Percentiles rank a stretch among this genome's conserved stretches.
phyloP scores from a whole-genome alignment of 2,113 vertebrate species.

The Melanocharis versteri region DNA sequence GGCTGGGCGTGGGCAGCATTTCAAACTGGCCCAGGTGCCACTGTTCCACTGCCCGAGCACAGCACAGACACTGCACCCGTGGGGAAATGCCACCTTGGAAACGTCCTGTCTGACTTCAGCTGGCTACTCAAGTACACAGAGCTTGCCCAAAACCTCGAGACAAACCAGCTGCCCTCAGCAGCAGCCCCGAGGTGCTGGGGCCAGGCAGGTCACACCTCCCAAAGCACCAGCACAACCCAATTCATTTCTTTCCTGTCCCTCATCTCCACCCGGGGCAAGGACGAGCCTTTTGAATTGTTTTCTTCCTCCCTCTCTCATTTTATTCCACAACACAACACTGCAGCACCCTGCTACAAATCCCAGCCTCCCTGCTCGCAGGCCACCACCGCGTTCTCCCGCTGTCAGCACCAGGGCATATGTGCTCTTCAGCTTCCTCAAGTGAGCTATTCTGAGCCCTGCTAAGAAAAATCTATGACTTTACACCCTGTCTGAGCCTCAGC shows the following conservation, averaged over 20 bases:
- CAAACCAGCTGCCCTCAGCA: not conserved
- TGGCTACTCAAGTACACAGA: not conserved
- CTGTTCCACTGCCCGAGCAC: not conserved
- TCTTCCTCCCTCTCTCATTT: not conserved
- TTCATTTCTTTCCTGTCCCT: no score
- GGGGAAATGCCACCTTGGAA: not conserved
- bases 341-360: not conserved
- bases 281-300: not conserved
- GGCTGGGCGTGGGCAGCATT: not conserved
- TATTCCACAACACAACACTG: not conserved
- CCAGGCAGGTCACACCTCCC: not conserved
- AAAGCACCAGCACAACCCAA: not conserved
- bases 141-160: not conserved
- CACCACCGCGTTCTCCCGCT: not conserved
- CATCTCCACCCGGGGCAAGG: not conserved
- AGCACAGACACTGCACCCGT: not conserved
- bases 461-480: slow-evolving; percentile 1
- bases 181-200: not conserved
- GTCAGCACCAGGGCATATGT: not conserved
- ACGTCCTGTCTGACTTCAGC: not conserved
- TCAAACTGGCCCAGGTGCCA: fast-evolving
- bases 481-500: slow-evolving; percentile 27
- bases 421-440: not conserved
- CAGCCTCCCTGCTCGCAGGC: not conserved
- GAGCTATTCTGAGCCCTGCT: not conserved